phyloP scores from a whole-genome alignment of 2,113 vertebrate genomes.

The Bettongia penicillata region DNA sequence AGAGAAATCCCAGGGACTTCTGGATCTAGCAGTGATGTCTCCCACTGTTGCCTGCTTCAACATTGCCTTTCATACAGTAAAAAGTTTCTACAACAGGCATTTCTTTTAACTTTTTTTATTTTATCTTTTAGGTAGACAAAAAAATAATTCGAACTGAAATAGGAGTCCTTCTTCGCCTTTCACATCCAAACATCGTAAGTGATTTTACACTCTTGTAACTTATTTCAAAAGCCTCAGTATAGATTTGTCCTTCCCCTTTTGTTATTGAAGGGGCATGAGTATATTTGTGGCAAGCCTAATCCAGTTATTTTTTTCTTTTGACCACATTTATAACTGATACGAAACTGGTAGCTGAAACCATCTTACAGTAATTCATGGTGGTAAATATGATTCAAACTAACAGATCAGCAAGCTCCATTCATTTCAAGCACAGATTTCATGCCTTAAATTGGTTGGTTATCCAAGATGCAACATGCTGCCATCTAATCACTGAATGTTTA shows the following conservation, averaged over 20 bases:
- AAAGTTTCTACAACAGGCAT: conserved; percentile 20
- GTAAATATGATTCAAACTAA: conserved; percentile 29
- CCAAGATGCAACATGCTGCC: not conserved
- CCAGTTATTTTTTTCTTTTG: not conserved
- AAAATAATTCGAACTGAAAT: conserved; percentile 94
- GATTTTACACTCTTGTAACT: conserved; percentile 49
- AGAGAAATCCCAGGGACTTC: not conserved
- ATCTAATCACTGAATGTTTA: not conserved
- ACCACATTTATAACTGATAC: not conserved
- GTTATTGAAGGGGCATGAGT: not conserved
- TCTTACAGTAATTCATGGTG: not conserved
- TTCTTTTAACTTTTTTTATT: conserved; percentile 60
- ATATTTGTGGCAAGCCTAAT: not conserved
- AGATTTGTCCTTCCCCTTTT: conserved; percentile 10
- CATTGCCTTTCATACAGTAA: conserved; percentile 10
- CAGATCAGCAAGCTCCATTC: not conserved
- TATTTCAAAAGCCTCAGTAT: not conserved
- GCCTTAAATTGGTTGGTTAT: not conserved
- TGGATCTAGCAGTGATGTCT: not conserved
- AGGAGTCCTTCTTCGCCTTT: conserved; percentile 91
- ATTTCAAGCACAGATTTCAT: conserved; percentile 42
- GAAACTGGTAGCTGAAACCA: conserved; percentile 28
- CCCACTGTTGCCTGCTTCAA: not conserved
- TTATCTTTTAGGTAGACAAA: conserved; percentile 90
- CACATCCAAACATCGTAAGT: conserved; percentile 94